Conservation (phyloP, 1,140 invertebrate species). For the Ptiloglossa arizonensis region DNA sequence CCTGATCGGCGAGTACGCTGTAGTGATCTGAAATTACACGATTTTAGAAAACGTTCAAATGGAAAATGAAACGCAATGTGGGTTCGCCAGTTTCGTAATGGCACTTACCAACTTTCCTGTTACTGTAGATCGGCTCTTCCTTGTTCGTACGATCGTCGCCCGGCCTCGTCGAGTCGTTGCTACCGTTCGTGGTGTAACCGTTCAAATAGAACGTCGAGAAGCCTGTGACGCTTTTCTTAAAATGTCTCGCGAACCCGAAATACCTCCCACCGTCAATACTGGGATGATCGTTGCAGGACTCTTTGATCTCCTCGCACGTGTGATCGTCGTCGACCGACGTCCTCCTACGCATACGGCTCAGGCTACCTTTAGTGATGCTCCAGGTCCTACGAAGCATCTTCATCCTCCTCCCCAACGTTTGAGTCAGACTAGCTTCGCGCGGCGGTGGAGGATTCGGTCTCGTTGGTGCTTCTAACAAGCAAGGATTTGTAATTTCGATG, state of each 20-base stretch:
- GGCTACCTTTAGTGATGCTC: slow-evolving; percentile 79
- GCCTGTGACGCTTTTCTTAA: slow-evolving; percentile 62
- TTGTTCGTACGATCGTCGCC: slow-evolving; percentile 53
- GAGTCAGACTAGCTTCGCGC: slow-evolving; percentile 73
- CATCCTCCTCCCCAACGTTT: slow-evolving; percentile 73
- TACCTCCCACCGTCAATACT: slow-evolving; percentile 62
- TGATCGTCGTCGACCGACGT: slow-evolving; percentile 60
- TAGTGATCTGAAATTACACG: slow-evolving; percentile 71
- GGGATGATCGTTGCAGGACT: slow-evolving; percentile 59
- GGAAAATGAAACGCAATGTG: neutral
- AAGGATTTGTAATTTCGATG: slow-evolving; percentile 17
- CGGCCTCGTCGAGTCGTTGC: slow-evolving; percentile 37
- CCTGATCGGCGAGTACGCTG: slow-evolving; percentile 84
- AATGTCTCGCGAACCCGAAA: slow-evolving; percentile 76
- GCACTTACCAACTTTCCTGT: slow-evolving; percentile 29
- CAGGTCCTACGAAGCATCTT: slow-evolving; percentile 77
- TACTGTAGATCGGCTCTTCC: slow-evolving; percentile 72
- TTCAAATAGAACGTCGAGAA: slow-evolving; percentile 77
- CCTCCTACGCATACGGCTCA: slow-evolving; percentile 74
- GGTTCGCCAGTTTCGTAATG: neutral
- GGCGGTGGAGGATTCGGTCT: slow-evolving; percentile 76
- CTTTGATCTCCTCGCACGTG: slow-evolving; percentile 43
- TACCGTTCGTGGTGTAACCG: slow-evolving; percentile 42
- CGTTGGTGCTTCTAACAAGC: slow-evolving; percentile 65
- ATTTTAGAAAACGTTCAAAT: neutral